Evolutionary conservation across 2,888 invertebrate genomes (phyloP), one percentile per base, ranked within the genome.

Genomic region (Anthrax anthrax): DNA sequence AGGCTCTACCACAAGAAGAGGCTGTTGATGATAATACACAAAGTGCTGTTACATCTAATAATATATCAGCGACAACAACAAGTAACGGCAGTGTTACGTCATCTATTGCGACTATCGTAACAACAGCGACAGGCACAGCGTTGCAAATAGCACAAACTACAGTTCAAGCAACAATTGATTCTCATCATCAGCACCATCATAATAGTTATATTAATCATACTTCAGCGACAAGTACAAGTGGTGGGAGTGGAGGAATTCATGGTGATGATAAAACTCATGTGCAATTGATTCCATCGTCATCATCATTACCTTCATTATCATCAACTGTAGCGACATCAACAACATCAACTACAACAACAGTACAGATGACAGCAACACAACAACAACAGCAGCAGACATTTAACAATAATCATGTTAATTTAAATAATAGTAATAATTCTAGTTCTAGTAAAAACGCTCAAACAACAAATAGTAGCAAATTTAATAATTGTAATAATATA

Each of bases 1-100:
- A 94, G 70, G 92, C 95, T 57, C 70, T 95, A 65, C 94, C 92
- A 79, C 65, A 71, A 68, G 66, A 66, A 60, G 63, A 69, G 42
- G 43, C 49, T 42, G 46, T 52, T 42, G 54, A 55, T 46, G 60
- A 59, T n/a, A 39, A 9, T 34, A 12, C 18, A 39, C 37, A 36
- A 36, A 34, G 39, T 36, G 14, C 44, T 41, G 42, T 52, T 48
- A 54, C 55, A 43, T 27, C 51, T 37, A 45, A 45, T 37, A 41
- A 41, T 41, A 37, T 34, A 39, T n/a, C 40, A 47, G 47, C 51
- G 39, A 37, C 12, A 6, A 43, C 34, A 16, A 39, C 27, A 16
- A 43, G 41, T 37, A 39, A 23, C 3, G 42, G 36, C 4, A 18
- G 27, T 10, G 23, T 40, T n/a, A 29, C 37, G 4, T 23, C 48